Evolutionary conservation across 2,888 invertebrate genomes (phyloP), one percentile per base, ranked within the genome.

Genomic region (Cacoxenus indagator): DNA sequence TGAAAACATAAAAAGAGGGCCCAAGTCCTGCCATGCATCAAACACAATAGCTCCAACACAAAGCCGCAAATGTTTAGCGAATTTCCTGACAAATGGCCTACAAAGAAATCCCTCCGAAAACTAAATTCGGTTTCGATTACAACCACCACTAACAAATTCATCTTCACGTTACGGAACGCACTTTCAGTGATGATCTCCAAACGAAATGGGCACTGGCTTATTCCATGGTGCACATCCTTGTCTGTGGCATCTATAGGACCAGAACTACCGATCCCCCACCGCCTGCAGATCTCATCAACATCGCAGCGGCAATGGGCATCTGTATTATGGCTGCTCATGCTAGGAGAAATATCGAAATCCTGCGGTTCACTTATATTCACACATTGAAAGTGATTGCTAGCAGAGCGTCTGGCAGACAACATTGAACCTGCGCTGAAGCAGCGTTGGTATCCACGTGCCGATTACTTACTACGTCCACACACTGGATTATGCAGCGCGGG

Each of bases 361-460:
- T 82, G 57, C 82, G 82, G n/a, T 81, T 82, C 27, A 78, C 81
- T 3, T 82, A 82, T 46, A 82, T 81, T 79, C 81, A 81, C n/a
- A 37, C 81, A 82, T 67, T 74, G 79, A 9, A 82, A 79, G 24
- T 74, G 81, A 5, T 74, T 81, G 73, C 46, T 81, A 17, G 78
- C 76, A 22, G 75, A 76, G 0, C 64, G 69, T 0, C 73, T 78
- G 48, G 72, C 73, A 4, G 78, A 77, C 11, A 70, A 73, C 54
- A n/a, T n/a, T 2, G 76, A 73, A 27, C 77, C 79, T 0, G 77
- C 77, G 29, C 76, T 81, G 59, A 72, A 79, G 26, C 54, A 78
- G 61, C 75, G 78, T 46, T 82, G 82, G 81, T 81, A 79, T 65
- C 82, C 82, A 0, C 48, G 79, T 64, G 81, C 82, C 17, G 82